Base-by-base conservation (phyloP, 2,888 invertebrate species). In the Volucella inflata region DNA sequence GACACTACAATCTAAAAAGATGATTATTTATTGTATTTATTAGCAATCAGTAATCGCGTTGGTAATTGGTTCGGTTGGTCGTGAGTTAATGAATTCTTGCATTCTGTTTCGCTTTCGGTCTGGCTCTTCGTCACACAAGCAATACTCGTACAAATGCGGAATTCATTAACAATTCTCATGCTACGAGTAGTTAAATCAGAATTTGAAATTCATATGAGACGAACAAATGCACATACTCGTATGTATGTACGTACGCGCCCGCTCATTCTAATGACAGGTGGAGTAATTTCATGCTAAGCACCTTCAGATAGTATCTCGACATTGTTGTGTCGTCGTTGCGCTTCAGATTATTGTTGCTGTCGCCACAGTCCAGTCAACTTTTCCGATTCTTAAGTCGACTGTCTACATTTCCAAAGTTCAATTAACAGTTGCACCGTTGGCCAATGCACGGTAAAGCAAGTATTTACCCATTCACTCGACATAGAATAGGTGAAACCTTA, bases 201-300 rank as follows among this genome's bases (percentile, higher is more conserved):
- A 72, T 72, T 79, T 53, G 65, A 64, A 79, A 72, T 79, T 79
- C 72, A 21, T 65, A 72, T 71, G 57, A 42, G 51, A 6, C 10
- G 17, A 17, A 48, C 21, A 44, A 50, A n/a, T 50, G 9, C 8
- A 38, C 16, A 40, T 40, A 46, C 17, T 11, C 8, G 48, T 16
- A 11, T 21, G 21, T 21, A 21, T 2, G 2, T 21, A 2, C 21
- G 2, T 30, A 30, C 30, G 30, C 30, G 30, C 30, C 30, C 6
- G 30, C 30, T 30, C 30, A 9, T 38, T 44, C 16, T 36, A 30
- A 11, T 14, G 14, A 21, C 30, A 55, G 12, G 1, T 30, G 16
- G 14, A 30, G 62, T 64, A 71, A 55, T 77, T 50, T 64, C 50
- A 72, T 72, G 71, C 10, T 65, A 44, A 71, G 21, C 12, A 12